These are phyloP conservation scores for Choloepus hoffmanni DNA, from an alignment of 2,113 vertebrate species.

Conservation along the genomic window DNA sequence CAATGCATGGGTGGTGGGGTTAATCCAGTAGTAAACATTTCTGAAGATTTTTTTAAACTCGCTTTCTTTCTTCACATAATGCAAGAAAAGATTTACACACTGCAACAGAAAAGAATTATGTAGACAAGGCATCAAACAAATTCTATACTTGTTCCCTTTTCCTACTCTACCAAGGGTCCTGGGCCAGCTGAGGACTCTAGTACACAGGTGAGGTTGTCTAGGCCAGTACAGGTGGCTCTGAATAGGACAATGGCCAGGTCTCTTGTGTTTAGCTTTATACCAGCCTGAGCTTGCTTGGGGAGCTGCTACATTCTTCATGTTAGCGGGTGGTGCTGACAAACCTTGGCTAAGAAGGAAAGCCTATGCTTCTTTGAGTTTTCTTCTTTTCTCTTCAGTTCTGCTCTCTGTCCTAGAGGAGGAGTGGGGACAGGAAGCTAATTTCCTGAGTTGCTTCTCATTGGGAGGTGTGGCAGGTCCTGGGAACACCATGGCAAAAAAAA, in stretches of 20 bases:
- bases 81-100: constrained; percentile 52
- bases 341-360: background rate
- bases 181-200: background rate
- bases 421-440: background rate
- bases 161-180: background rate
- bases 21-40: constrained; percentile 63
- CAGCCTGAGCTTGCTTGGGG: background rate
- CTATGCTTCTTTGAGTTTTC: background rate
- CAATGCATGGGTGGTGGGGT: background rate
- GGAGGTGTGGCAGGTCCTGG: background rate
- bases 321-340: background rate
- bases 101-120: constrained; percentile 34
- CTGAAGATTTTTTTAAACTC: constrained; percentile 29
- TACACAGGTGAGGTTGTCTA: background rate
- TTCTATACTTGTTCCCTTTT: constrained; percentile 33
- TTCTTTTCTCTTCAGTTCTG: constrained; percentile 30
- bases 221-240: background rate
- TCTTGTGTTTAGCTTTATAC: background rate
- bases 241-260: background rate
- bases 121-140: background rate
- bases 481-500: background rate
- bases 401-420: background rate
- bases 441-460: background rate
- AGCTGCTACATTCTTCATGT: background rate
- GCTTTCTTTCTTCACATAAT: constrained; percentile 43